These are phyloP conservation scores for Cataglyphis hispanica DNA, from an alignment of 1,140 invertebrate species.

Conservation along the genomic window DNA sequence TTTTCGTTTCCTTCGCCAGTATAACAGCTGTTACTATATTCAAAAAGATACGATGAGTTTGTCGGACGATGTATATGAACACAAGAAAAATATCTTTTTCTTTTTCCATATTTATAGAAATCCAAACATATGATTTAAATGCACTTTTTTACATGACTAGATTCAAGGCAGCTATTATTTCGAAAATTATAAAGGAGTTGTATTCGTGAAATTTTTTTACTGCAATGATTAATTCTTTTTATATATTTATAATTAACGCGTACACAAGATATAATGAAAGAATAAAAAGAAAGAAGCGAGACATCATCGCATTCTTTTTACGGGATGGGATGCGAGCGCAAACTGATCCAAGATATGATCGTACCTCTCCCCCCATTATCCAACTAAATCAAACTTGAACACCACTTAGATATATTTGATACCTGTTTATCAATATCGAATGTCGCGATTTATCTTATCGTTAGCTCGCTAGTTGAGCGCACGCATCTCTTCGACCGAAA, in stretches of 20 bases:
- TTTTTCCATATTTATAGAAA: background rate
- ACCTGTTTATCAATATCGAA: background rate
- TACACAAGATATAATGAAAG: background rate
- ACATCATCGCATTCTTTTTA: background rate
- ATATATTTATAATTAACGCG: conserved; percentile 66
- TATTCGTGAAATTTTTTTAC: conserved; percentile 38
- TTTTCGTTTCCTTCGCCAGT: conserved; percentile 5
- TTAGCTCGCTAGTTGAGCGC: conserved; percentile 4
- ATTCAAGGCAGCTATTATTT: conserved; percentile 25
- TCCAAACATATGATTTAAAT: background rate
- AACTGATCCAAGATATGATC: background rate
- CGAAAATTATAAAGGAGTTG: conserved; percentile 2
- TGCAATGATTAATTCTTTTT: conserved; percentile 66
- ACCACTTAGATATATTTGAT: conserved; percentile 18
- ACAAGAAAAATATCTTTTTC: background rate
- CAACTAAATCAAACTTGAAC: conserved; percentile 50
- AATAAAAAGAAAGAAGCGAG: background rate
- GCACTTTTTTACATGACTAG: background rate
- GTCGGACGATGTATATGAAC: background rate
- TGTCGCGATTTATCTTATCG: conserved; percentile 21
- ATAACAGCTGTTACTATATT: background rate
- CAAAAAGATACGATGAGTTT: background rate
- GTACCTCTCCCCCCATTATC: background rate
- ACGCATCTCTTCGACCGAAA: background rate
- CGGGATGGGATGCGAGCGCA: background rate